These are phyloP conservation scores for Lepidotrigona ventralis DNA, from an alignment of 1,140 invertebrate species.

Conservation along the genomic window DNA sequence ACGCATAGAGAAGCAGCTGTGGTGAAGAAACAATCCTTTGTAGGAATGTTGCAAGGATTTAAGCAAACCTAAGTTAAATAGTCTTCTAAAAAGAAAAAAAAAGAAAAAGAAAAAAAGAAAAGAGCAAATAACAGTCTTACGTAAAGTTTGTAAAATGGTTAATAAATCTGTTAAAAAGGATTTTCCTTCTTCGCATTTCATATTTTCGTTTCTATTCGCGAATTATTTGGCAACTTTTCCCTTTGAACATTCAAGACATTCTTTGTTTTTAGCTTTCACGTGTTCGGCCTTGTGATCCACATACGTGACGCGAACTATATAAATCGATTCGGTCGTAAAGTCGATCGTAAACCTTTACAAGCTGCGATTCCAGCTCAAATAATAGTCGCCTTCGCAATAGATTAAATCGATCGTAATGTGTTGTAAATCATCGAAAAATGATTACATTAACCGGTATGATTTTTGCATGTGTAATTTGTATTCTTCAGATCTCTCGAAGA, in stretches of 20 bases:
- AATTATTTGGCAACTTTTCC: neutral
- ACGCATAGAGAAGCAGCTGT: neutral
- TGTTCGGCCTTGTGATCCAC: no score
- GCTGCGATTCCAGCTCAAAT: constrained; percentile 28
- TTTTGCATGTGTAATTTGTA: neutral
- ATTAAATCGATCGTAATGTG: constrained; percentile 37
- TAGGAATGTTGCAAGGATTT: neutral
- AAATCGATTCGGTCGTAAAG: constrained; percentile 48
- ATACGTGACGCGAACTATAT: constrained; percentile 28
- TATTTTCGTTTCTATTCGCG: neutral
- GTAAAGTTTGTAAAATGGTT: neutral
- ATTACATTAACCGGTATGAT: constrained; percentile 1
- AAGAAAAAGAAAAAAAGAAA: neutral
- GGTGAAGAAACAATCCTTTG: neutral
- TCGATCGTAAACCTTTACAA: constrained; percentile 20
- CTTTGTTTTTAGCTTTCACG: neutral
- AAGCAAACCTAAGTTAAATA: neutral
- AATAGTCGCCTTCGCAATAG: constrained; percentile 32
- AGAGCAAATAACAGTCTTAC: neutral
- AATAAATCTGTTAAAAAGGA: neutral
- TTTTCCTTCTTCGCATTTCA: neutral
- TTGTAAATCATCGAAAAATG: constrained; percentile 22
- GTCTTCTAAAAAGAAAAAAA: neutral
- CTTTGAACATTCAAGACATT: neutral
- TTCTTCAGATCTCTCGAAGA: neutral